Evolutionary conservation across 2,113 vertebrate species (phyloP), one percentile per base, ranked within the genome.

Genomic region (Antechinus stuartii): DNA sequence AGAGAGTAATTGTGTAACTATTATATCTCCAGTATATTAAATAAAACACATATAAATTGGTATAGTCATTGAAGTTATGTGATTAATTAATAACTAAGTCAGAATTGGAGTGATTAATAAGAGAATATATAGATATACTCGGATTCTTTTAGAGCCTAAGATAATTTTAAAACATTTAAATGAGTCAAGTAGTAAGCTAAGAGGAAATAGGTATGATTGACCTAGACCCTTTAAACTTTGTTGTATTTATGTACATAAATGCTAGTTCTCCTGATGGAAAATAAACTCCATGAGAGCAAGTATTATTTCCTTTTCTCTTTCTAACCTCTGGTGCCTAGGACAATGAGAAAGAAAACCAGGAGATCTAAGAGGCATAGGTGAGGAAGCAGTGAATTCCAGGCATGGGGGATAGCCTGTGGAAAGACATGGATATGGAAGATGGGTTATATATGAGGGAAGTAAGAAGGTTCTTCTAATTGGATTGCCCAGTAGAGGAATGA

Each of bases 201-300:
- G 68, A n/a, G n/a, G 3, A n/a, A 16, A n/a, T 35, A 42, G 42
- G n/a, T 42, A 4, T 84, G 68, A 84, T n/a, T 84, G 35, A 84
- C 68, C n/a, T 30, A 42, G 68, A 42, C 7, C 19, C n/a, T 84
- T 16, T 42, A 42, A 84, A 84, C 19, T 42, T 42, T 42, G 7
- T 7, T 84, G 22, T 23, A 42, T 84, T n/a, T 84, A 22, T 84
- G 16, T 42, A 42, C 35, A 84, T 42, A 22, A 14, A n/a, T 35
- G 8, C 0, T 8, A 14, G 46, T 1, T 47, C 23, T 56, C 94
- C 42, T n/a, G 0, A 0, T 0, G 2, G 23, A 76, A 56, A 24
- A 10, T 12, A 56, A 22, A 25, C 57, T 54, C 53, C 3, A 3
- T 27, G 7, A n/a, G 50, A 76, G 49, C 2, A 2, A 0, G 0